phyloP scores from a whole-genome alignment of 2,113 vertebrate species.

The Otis tarda region DNA sequence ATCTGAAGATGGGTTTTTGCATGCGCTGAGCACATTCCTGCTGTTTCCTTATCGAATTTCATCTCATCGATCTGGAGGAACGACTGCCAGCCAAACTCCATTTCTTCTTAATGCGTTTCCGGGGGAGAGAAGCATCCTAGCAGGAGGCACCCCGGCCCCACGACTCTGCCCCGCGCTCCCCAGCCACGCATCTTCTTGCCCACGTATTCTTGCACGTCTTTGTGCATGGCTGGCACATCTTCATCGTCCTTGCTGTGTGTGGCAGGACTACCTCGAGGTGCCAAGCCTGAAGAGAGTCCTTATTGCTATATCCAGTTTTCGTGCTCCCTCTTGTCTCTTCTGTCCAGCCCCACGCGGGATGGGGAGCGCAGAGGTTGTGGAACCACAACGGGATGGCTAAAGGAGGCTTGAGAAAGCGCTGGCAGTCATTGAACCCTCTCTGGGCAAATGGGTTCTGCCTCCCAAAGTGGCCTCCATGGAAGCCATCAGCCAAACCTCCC shows the following conservation, averaged over 20 bases:
- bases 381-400: not conserved
- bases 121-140: not conserved
- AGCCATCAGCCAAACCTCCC: not conserved
- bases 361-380: not conserved
- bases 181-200: not conserved
- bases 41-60: not conserved
- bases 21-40: not conserved
- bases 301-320: accelerated
- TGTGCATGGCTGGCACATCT: not conserved
- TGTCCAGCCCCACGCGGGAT: not conserved
- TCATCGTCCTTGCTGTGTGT: not conserved
- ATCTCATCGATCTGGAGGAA: not conserved
- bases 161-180: not conserved
- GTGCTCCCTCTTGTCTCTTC: not conserved
- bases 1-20: not conserved
- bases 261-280: no score
- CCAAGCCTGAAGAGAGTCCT: not conserved
- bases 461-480: not conserved
- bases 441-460: not conserved
- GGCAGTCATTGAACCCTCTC: not conserved
- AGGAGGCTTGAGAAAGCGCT: not conserved
- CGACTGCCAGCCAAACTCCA: not conserved
- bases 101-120: not conserved
- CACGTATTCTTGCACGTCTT: not conserved
- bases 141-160: not conserved